A percentile compares a stretch with the other conserved stretches of the same genome.
phyloP scores from a whole-genome alignment of 2,888 invertebrate species.

The Rhodophaea formosa region DNA sequence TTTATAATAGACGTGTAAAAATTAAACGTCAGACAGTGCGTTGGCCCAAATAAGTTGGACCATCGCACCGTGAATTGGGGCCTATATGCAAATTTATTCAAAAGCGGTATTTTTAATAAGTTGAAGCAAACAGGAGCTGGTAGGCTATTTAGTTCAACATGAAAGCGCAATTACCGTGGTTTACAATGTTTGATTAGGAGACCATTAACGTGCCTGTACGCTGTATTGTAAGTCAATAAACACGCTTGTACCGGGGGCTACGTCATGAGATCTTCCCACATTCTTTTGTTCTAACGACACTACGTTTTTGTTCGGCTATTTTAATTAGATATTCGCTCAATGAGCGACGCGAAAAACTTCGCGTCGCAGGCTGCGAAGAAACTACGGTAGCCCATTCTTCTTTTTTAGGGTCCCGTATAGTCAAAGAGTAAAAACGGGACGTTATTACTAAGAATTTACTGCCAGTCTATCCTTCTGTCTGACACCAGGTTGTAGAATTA shows the following conservation, averaged over 20 bases:
- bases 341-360: background rate
- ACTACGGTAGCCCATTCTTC: background rate
- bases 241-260: slow-evolving; percentile 18
- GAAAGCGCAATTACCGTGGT: slow-evolving; percentile 27
- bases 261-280: slow-evolving; percentile 12
- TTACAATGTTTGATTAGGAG: slow-evolving; percentile 23
- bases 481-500: too few relatives aligned
- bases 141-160: slow-evolving; percentile 22
- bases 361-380: background rate
- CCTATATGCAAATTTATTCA: slow-evolving; percentile 41
- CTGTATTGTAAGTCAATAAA: slow-evolving; percentile 22
- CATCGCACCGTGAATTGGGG: background rate
- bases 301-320: slow-evolving; percentile 6
- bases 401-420: too few relatives aligned
- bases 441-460: too few relatives aligned
- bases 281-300: slow-evolving; percentile 16
- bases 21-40: background rate
- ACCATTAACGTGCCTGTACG: slow-evolving; percentile 17
- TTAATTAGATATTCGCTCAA: background rate
- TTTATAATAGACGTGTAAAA: too few relatives aligned
- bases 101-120: slow-evolving; percentile 25
- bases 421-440: too few relatives aligned
- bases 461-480: too few relatives aligned
- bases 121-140: slow-evolving; percentile 7
- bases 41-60: background rate